phyloP scores from a whole-genome alignment of 2,113 vertebrate species.

The Phasianus colchicus region DNA sequence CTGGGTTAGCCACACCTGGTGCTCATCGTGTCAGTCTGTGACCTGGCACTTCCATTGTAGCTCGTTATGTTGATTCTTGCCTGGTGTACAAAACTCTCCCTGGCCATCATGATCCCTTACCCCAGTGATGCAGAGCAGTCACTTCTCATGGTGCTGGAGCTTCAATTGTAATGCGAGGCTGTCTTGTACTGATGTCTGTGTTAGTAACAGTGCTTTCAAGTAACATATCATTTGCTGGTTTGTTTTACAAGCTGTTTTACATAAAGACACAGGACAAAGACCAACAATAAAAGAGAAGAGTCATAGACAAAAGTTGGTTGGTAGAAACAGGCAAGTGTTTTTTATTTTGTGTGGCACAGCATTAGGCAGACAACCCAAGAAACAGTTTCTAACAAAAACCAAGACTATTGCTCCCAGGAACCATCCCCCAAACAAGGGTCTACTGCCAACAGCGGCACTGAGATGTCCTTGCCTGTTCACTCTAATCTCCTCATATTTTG shows the following conservation, averaged over 20 bases:
- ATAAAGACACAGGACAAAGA: background rate
- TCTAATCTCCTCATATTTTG: slow-evolving; percentile 29
- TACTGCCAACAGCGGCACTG: slow-evolving; percentile 39
- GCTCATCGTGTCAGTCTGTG: too few relatives aligned
- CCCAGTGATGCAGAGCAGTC: background rate
- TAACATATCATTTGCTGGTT: background rate
- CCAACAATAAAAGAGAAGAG: slow-evolving; percentile 45
- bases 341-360: slow-evolving; percentile 77
- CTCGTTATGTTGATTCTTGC: background rate
- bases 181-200: background rate
- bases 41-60: too few relatives aligned
- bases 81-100: background rate
- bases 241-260: background rate
- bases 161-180: background rate
- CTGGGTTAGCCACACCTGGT: too few relatives aligned
- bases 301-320: slow-evolving; percentile 34
- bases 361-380: slow-evolving; percentile 72
- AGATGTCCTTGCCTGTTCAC: slow-evolving; percentile 34
- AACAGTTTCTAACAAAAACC: slow-evolving; percentile 67
- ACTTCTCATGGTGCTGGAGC: background rate
- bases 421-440: slow-evolving; percentile 27
- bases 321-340: slow-evolving; percentile 75
- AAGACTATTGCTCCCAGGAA: slow-evolving; percentile 53
- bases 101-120: background rate
- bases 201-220: background rate